A percentile compares a stretch with the other conserved stretches of the same genome.
These are phyloP conservation scores for Apogon hyalosoma DNA, from an alignment of 2,797 vertebrate genomes.

Conservation along the genomic window DNA sequence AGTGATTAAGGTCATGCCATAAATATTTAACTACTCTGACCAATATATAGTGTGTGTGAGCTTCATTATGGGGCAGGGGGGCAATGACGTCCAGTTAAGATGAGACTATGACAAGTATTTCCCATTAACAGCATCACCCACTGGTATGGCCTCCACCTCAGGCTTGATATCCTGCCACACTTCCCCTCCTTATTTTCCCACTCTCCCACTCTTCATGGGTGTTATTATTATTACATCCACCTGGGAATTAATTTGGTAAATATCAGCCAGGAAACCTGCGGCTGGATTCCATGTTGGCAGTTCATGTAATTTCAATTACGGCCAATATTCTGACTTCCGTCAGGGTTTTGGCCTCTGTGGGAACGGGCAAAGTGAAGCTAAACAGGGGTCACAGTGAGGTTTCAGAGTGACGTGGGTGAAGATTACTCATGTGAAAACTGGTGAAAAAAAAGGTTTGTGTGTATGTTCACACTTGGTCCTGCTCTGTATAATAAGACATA, in stretches of 20 bases:
- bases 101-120: constrained; percentile 60
- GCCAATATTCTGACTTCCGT: constrained; percentile 45
- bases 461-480: constrained; percentile 28
- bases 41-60: constrained; percentile 33
- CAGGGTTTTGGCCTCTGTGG: constrained; percentile 38
- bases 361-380: constrained; percentile 51
- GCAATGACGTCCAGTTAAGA: constrained; percentile 4
- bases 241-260: constrained; percentile 62
- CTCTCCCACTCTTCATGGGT: constrained; percentile 38
- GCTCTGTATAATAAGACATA: constrained; percentile 56
- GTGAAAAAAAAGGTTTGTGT: constrained; percentile 1
- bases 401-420: constrained; percentile 41
- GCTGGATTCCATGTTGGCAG: constrained; percentile 59
- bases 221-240: constrained; percentile 59
- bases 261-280: constrained; percentile 69
- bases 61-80: constrained; percentile 1
- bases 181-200: constrained; percentile 55
- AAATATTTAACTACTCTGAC: constrained; percentile 15
- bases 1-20: constrained; percentile 54
- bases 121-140: constrained; percentile 46
- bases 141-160: constrained; percentile 31
- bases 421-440: constrained; percentile 52
- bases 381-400: constrained; percentile 57
- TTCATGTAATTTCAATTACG: constrained; percentile 38
- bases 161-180: constrained; percentile 27